Base-by-base conservation (phyloP, 1,140 invertebrate species). In the Frieseomelitta varia region DNA sequence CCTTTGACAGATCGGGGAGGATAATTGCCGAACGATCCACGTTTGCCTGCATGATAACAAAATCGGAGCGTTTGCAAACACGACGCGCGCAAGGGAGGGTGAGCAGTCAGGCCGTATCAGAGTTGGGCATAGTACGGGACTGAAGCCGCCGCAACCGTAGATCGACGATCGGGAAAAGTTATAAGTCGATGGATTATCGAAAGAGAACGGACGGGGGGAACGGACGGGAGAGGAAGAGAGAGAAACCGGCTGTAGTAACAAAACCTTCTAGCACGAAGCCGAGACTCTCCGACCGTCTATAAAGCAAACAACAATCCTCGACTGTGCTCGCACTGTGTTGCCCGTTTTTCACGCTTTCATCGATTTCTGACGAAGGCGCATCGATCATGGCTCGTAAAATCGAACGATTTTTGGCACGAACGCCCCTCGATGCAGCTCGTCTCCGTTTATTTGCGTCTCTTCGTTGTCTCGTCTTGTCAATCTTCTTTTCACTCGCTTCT, bases 331-430 rank as follows among this genome's bases (percentile, higher is more conserved):
- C 78, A 58, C 58, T 12, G 58, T n/a, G 39, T 30, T 19, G 1
- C 47, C 19, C 39, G 39, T 47, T 72, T 30, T 51, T 72, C 27
- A 4, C 15, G 15, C 19, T 27, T 51, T 74, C 72, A 19, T 17
- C 11, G 53, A 10, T 27, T 21, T 12, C 6, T 21, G 10, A 1
- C 10, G 21, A 65, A 47, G 51, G 15, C 17, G 77, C 87, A 88
- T 88, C 87, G 87, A 88, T 88, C 80, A 79, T 68, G 78, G 83
- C 81, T 84, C 87, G 87, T 88, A 88, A 81, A 68, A 79, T 34
- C 67, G 68, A 75, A 61, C 75, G 53, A 79, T 75, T 51, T 58
- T 78, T 88, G 84, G 87, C 87, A 88, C 87, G 87, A 76, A 65
- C 76, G 65, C 80, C 87, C 73, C 30, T 88, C 87, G 87, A 88